Percentiles rank a stretch among this genome's conserved stretches.
Conservation (phyloP, 2,888 invertebrate genomes). For the Yponomeuta cagnagella region DNA sequence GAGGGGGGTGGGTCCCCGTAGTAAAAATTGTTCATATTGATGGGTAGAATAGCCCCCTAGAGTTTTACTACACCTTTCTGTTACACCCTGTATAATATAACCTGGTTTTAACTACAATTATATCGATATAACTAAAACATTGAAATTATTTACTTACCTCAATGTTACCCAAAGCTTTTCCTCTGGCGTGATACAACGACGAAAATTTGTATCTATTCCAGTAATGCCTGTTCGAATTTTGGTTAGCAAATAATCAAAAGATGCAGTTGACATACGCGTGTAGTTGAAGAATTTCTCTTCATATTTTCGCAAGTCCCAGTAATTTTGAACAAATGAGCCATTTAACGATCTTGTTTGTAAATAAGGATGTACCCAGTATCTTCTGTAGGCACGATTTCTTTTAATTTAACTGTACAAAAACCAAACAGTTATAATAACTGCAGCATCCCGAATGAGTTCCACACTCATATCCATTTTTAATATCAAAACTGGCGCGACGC, state of each 20-base stretch:
- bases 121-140: slow-evolving; percentile 17
- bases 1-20: too few relatives aligned
- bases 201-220: slow-evolving; percentile 19
- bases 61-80: too few relatives aligned
- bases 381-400: slow-evolving; percentile 17
- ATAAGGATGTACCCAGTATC: slow-evolving; percentile 18
- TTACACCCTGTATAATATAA: slow-evolving; percentile 5
- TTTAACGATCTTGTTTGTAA: slow-evolving; percentile 18
- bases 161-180: slow-evolving; percentile 17
- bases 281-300: slow-evolving; percentile 18
- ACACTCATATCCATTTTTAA: slow-evolving; percentile 12
- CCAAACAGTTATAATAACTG: slow-evolving; percentile 17
- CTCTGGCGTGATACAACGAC: slow-evolving; percentile 17
- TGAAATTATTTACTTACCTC: slow-evolving; percentile 11
- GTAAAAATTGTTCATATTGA: too few relatives aligned
- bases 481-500: slow-evolving; percentile 3
- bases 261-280: slow-evolving; percentile 18
- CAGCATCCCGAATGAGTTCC: slow-evolving; percentile 18
- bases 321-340: slow-evolving; percentile 19
- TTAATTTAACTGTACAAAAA: slow-evolving; percentile 17
- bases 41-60: too few relatives aligned
- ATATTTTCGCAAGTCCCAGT: slow-evolving; percentile 17
- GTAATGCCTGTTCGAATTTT: slow-evolving; percentile 18
- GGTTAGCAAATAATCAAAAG: slow-evolving; percentile 19
- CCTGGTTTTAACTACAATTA: slow-evolving; percentile 13